Percentiles rank a stretch among this genome's conserved stretches.
phyloP scores from a whole-genome alignment of 2,797 vertebrate species.

The Tokudaia muenninki region DNA sequence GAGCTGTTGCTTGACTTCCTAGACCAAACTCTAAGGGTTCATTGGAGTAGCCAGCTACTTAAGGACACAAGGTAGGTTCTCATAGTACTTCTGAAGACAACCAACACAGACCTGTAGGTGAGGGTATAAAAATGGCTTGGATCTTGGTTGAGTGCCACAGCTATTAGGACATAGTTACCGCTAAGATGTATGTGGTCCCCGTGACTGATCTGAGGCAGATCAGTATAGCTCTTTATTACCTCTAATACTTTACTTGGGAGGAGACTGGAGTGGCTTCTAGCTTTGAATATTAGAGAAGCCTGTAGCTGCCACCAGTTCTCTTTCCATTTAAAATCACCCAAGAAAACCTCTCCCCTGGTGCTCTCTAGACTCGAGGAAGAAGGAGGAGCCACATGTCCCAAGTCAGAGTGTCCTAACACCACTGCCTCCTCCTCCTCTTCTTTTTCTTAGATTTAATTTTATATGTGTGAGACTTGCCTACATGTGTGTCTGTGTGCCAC shows the following conservation, averaged over 20 bases:
- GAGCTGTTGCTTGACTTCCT: not conserved
- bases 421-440: not conserved
- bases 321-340: not conserved
- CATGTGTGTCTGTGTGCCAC: not conserved
- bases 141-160: not conserved
- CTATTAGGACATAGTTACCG: not conserved
- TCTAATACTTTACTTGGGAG: not conserved
- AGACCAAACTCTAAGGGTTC: not conserved
- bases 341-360: not conserved
- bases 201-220: not conserved
- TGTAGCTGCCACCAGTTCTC: not conserved
- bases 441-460: not conserved
- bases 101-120: not conserved
- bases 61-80: not conserved
- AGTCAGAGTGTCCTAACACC: not conserved
- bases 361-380: not conserved
- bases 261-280: not conserved
- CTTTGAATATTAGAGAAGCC: not conserved
- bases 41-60: not conserved
- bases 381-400: not conserved
- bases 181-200: too few species aligned
- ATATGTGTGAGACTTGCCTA: not conserved
- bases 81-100: not conserved
- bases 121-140: not conserved
- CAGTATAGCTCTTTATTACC: not conserved